Base-by-base conservation (phyloP, 2,113 vertebrate genomes). In the Columba janthina region DNA sequence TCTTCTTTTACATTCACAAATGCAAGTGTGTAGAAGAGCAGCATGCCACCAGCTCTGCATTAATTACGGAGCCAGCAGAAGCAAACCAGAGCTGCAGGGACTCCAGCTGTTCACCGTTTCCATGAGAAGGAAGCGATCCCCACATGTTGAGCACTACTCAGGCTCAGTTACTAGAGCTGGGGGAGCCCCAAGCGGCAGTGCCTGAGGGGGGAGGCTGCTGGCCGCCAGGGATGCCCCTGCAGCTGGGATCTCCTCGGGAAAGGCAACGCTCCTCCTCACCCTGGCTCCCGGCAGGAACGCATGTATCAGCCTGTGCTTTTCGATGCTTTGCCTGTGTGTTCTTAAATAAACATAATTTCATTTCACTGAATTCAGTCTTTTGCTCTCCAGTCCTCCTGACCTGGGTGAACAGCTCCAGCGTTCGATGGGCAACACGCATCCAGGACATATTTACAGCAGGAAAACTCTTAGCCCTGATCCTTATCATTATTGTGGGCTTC, bases 391-490 rank as follows among this genome's bases (percentile, higher is more conserved):
- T 99, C 96, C 98, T 99, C 62, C 98, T 99, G 96, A 99, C 99
- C 0, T 99, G 99, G 99, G 99, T 99, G 96, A 99, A 99, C 97
- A 99, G 99, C 97, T 98, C 98, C 97, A 99, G 99, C 0, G 99
- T 99, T 18, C 99, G 99, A 77, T 98, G 99, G 98, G 99, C 99
- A 69, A 99, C 99, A 0, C 98, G 99, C 84, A 99, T 99, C 94
- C 99, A 99, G 97, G 99, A 99, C 38, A 90, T 99, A 62, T 99
- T 99, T 94, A 99, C 99, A 0, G 99, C 99, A 17, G 99, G 99
- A 77, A 99, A 99, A 80, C 98, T 99, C 71, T 92, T 99, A 97
- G 99, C 99, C 18, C 97, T 99, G 94, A 98, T 98, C 5, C 99
- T 99, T 82, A 99, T 99, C 98, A 99, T 99, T 6, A 96, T 93